Evolutionary conservation across 2,113 vertebrate genomes (phyloP).

Genomic region (Balaeniceps rex): DNA sequence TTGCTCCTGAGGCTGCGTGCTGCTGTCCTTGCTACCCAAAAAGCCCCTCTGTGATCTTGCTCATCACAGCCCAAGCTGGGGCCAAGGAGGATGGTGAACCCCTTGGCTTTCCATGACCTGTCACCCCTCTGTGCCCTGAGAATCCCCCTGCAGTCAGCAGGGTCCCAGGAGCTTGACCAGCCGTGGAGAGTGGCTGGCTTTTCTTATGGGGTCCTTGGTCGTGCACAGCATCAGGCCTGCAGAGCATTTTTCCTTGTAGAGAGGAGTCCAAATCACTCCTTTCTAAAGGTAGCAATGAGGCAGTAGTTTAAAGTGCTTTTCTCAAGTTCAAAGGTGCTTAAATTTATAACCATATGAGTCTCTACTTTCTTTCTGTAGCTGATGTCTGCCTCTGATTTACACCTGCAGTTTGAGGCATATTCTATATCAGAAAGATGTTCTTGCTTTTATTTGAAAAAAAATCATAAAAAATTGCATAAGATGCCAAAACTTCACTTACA

Average conservation of each 20-base stretch:
- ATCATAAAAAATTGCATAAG: neutral
- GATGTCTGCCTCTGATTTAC: constrained; percentile 49
- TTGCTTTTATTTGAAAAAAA: neutral
- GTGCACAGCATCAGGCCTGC: accelerated
- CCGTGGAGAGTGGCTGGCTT: neutral
- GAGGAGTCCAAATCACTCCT: neutral
- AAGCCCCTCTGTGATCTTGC: neutral
- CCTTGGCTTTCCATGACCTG: neutral
- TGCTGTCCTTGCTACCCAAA: neutral
- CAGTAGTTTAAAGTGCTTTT: neutral
- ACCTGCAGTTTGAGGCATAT: neutral
- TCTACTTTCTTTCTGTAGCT: constrained; percentile 31
- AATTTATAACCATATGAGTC: neutral
- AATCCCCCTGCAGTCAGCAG: neutral
- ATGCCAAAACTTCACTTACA: constrained; percentile 38
- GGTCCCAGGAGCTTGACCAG: neutral
- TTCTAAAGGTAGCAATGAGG: neutral
- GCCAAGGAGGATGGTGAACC: neutral
- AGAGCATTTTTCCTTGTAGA: neutral
- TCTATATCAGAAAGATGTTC: constrained; percentile 19
- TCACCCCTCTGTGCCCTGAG: neutral
- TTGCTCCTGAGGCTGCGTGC: neutral
- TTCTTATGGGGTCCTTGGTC: neutral
- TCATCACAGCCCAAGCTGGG: neutral
- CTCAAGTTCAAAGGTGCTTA: constrained; percentile 41